Base-by-base conservation (phyloP, 2,797 vertebrate species). In the Pseudopleuronectes americanus region DNA sequence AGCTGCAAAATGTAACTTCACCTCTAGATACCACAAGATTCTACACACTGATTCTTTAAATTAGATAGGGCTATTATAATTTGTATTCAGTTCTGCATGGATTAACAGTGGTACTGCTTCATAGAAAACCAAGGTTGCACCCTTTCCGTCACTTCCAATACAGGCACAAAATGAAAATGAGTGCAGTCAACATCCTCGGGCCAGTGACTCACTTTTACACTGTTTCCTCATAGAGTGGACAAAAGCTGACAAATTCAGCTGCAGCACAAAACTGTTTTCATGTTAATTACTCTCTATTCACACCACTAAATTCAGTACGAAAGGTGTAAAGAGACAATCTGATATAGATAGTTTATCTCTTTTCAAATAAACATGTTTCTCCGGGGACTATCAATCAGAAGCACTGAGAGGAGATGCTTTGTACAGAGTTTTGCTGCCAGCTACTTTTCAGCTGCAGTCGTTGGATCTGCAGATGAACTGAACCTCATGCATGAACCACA, bases 121-220 rank as follows among this genome's bases (percentile, higher is more conserved):
- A 47, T 64, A 64, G 48, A 83, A 80, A 77, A 57, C 57, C 45
- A 41, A 3, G 41, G 68, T 76, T 85, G 77, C 62, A 69, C 73
- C 87, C 84, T 90, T 73, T 82, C 80, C 87, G 90, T 92, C 90
- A 87, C 82, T 88, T 91, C 76, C 54, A 84, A 85, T 93, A 71
- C 68, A 82, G 57, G 58, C 71, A 13, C 17, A 70, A 74, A 63
- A 66, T 55, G 22, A 79, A 88, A 89, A 87, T 41, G 52, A 70
- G 77, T 67, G 48, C 51, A 80, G 86, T 87, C 84, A 92, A 83
- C 80, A 78, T 90, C 92, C 85, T 67, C 78, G 26, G 92, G 92
- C 83, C 56, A 59, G 28, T 94, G 92, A 94, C 87, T 93, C 92
- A 93, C 61, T 69, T 68, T 33, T 43, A 70, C 80, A 85, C 77